A percentile compares a stretch with the other conserved stretches of the same genome.
phyloP scores from a whole-genome alignment of 2,888 invertebrate species.

The Drosophila mercatorum region DNA sequence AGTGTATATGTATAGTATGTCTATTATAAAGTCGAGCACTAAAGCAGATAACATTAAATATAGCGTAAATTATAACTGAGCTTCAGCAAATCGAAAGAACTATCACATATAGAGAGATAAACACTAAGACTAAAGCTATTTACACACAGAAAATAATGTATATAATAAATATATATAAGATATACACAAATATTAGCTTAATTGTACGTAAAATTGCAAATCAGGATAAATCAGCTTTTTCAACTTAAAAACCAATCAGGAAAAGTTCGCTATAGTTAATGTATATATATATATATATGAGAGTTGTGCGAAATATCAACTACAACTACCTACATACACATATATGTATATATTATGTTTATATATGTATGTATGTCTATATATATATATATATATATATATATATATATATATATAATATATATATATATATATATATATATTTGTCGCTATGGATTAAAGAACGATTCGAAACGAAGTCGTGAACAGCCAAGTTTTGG shows the following conservation, averaged over 20 bases:
- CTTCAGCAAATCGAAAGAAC: slow-evolving; percentile 71
- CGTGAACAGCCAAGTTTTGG: slow-evolving; percentile 80
- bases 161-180: slow-evolving; percentile 21
- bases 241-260: slow-evolving; percentile 41
- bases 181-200: slow-evolving; percentile 42
- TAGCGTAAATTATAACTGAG: slow-evolving; percentile 51
- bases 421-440: slow-evolving; percentile 13
- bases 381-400: no score
- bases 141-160: slow-evolving; percentile 53
- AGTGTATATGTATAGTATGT: not conserved
- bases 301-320: slow-evolving; percentile 51
- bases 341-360: slow-evolving; percentile 10
- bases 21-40: slow-evolving; percentile 26
- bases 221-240: slow-evolving; percentile 37
- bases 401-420: no score
- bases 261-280: slow-evolving; percentile 20
- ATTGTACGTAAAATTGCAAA: slow-evolving; percentile 68
- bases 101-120: slow-evolving; percentile 71
- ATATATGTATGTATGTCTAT: slow-evolving; percentile 3
- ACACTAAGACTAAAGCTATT: slow-evolving; percentile 64
- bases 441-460: slow-evolving; percentile 57
- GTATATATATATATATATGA: slow-evolving; percentile 39
- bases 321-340: slow-evolving; percentile 40
- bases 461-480: slow-evolving; percentile 81
- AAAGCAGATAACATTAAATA: slow-evolving; percentile 25